Evolutionary conservation across 2,113 vertebrate genomes (phyloP), one percentile per base, ranked within the genome.

Genomic region (Hymenochirus boettgeri): DNA sequence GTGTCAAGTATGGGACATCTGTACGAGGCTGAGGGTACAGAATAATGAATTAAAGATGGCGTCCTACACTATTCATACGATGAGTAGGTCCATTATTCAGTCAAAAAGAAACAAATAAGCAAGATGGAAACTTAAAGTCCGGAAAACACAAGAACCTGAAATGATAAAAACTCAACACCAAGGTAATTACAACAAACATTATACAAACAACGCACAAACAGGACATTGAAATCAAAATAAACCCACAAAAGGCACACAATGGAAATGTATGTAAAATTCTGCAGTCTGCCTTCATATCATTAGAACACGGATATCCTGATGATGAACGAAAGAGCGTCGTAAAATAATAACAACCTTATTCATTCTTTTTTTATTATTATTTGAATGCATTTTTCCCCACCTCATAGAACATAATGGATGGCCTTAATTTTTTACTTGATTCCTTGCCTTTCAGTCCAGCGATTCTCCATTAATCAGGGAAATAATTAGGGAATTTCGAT

Each of bases 331-430:
- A 18, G 25, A 57, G 55, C 46, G 39, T 39, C 35, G 50, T 63
- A n/a, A 53, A 54, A 53, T 53, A 27, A 23, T 54, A 54, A 3
- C 10, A 23, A 59, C 33, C 48, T 29, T 37, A 37, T 23, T 46
- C n/a, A n/a, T n/a, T n/a, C n/a, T n/a, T n/a, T n/a, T n/a, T n/a
- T n/a, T n/a, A n/a, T n/a, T n/a, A n/a, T n/a, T n/a, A n/a, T n/a
- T n/a, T n/a, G n/a, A n/a, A n/a, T 35, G 24, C 35, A 75, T 82
- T 76, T 64, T 80, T 83, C 76, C 82, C 84, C 78, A 84, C 85
- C 79, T 88, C 87, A 86, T 88, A 87, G 85, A 83, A 75, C 76
- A 72, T 89, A 86, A 89, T 88, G 80, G 82, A 90, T 90, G 78
- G 73, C 80, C 61, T 52, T 87, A 89, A 88, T 89, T 87, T 89